phyloP scores from a whole-genome alignment of 2,113 vertebrate genomes.

The Gopherus flavomarginatus region DNA sequence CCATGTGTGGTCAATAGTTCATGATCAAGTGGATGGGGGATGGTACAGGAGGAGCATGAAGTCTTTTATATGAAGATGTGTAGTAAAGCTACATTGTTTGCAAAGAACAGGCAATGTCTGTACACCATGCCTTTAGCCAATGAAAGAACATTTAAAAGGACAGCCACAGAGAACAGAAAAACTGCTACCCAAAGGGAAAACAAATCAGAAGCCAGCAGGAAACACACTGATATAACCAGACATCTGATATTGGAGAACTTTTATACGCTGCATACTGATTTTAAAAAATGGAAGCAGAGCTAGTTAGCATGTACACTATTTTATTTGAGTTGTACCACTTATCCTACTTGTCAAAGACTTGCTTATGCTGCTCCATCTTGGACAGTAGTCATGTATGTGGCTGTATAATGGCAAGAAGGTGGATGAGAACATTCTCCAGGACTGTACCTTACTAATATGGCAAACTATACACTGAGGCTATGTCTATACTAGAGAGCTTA shows the following conservation, averaged over 20 bases:
- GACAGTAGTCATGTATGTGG: background rate
- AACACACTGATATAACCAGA: background rate
- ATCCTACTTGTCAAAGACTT: background rate
- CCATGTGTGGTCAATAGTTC: slow-evolving; percentile 34
- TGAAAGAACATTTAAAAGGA: background rate
- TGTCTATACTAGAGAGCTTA: too few species aligned
- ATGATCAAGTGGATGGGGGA: background rate
- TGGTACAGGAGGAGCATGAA: slow-evolving; percentile 28
- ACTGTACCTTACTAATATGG: background rate
- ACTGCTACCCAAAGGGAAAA: background rate
- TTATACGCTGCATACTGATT: background rate
- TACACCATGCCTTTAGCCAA: slow-evolving; percentile 25
- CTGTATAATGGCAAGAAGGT: background rate
- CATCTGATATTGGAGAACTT: slow-evolving; percentile 35
- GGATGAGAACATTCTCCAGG: background rate
- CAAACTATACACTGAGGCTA: background rate
- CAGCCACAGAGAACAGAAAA: slow-evolving; percentile 35
- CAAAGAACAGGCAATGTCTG: slow-evolving; percentile 22
- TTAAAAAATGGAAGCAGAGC: background rate
- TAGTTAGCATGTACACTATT: slow-evolving; percentile 27
- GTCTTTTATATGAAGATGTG: slow-evolving; percentile 41
- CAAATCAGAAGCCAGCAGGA: background rate
- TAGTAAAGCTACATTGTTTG: slow-evolving; percentile 31
- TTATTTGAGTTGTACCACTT: slow-evolving; percentile 9
- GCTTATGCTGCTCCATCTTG: background rate